phyloP scores from a whole-genome alignment of 2,797 vertebrate genomes.

The Thalassophryne amazonica region DNA sequence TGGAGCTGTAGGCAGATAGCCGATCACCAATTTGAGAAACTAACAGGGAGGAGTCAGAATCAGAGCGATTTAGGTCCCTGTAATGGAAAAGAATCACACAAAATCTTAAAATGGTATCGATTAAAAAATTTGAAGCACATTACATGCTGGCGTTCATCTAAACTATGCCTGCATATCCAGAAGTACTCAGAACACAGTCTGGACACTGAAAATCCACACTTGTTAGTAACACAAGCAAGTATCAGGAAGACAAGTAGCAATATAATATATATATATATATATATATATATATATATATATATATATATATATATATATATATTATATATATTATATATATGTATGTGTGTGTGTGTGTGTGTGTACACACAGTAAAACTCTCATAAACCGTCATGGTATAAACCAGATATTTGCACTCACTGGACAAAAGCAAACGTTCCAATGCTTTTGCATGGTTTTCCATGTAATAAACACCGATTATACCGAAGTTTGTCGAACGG shows the following conservation, averaged over 20 bases:
- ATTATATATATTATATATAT: too few relatives aligned
- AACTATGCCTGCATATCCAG: conserved; percentile 38
- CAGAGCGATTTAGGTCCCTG: conserved; percentile 93
- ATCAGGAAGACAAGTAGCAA: conserved; percentile 11
- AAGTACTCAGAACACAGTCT: conserved; percentile 17
- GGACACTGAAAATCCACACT: conserved; percentile 43
- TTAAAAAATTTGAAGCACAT: neutral
- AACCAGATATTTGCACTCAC: too few relatives aligned
- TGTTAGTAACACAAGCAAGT: conserved; percentile 49
- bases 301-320: too few relatives aligned
- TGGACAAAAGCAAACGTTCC: too few relatives aligned
- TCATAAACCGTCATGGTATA: too few relatives aligned
- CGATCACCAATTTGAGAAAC: conserved; percentile 87
- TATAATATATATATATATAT: conserved; percentile 7
- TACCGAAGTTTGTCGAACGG: too few relatives aligned
- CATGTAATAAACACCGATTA: too few relatives aligned
- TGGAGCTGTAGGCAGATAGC: conserved; percentile 75
- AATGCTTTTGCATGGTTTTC: too few relatives aligned
- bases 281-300: too few relatives aligned
- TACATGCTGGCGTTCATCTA: conserved; percentile 55
- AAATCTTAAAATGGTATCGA: conserved; percentile 17
- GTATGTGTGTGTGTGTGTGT: too few relatives aligned
- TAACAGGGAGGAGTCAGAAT: conserved; percentile 89
- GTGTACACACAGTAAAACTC: too few relatives aligned
- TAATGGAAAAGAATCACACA: conserved; percentile 1